Conservation (phyloP, 2,113 vertebrate genomes). For the Dromiciops gliroides region DNA sequence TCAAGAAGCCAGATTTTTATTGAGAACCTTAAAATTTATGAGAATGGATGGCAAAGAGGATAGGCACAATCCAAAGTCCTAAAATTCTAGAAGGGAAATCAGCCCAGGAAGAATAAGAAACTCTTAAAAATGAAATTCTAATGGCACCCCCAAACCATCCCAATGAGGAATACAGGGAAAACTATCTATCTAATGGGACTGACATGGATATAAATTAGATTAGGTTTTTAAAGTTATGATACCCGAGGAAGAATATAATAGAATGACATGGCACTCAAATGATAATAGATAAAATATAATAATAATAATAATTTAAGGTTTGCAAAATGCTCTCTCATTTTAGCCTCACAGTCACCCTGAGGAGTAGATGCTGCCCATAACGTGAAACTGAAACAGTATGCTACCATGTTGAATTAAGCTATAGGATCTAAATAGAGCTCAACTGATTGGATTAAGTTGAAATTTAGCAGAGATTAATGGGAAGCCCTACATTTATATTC, state of each 20-base stretch:
- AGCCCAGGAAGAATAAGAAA: background rate
- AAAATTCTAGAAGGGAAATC: background rate
- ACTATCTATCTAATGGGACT: background rate
- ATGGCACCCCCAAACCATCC: background rate
- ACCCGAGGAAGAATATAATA: background rate
- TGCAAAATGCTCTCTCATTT: background rate
- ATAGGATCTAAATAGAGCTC: no score
- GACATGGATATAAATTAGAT: background rate
- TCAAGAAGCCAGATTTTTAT: background rate
- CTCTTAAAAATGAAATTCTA: background rate
- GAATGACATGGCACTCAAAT: background rate
- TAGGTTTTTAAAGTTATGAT: background rate
- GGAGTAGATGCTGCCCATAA: background rate
- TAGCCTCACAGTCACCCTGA: constrained; percentile 16
- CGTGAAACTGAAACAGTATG: no score
- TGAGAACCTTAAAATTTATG: background rate
- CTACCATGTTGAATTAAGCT: no score
- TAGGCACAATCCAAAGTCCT: background rate
- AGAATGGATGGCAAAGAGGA: background rate
- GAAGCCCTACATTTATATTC: background rate
- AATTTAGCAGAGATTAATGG: background rate
- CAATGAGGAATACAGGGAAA: background rate
- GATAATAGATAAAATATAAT: background rate
- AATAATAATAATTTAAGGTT: background rate
- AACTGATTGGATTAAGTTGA: no score